Evolutionary conservation across 1,140 invertebrate species (phyloP).

Genomic region (Heliconius nattereri): DNA sequence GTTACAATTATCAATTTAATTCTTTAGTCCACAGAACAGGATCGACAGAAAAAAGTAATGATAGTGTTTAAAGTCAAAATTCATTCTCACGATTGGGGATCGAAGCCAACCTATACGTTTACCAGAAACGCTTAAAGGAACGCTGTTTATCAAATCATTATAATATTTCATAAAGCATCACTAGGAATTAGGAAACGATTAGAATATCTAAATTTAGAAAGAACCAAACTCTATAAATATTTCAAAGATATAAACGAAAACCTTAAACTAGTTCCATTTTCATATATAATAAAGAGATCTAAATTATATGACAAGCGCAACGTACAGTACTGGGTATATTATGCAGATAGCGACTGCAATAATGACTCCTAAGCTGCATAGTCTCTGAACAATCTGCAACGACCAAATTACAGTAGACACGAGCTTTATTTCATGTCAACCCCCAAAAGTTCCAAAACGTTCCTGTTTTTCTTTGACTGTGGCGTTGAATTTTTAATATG

Average conservation of each 20-base stretch:
- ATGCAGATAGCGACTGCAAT: background rate
- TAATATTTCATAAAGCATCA: background rate
- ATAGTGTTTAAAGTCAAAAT: no score
- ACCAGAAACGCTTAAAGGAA: no score
- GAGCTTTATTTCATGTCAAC: constrained; percentile 19
- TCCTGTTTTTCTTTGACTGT: constrained; percentile 17
- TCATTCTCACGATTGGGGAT: no score
- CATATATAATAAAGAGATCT: background rate
- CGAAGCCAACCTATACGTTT: no score
- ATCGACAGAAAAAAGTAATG: no score
- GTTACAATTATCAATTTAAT: background rate
- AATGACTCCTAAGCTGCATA: background rate
- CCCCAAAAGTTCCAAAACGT: constrained; percentile 5
- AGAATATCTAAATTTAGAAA: no score
- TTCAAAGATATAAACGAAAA: no score
- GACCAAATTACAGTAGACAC: constrained; percentile 2
- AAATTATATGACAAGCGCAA: background rate
- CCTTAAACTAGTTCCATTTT: no score
- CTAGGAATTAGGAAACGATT: no score
- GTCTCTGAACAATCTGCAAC: background rate
- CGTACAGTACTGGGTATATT: background rate
- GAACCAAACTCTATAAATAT: no score
- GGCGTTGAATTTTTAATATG: constrained; percentile 23
- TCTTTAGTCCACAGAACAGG: background rate
- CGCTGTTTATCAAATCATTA: background rate